A percentile compares a stretch with the other conserved stretches of the same genome.
These are phyloP conservation scores for Pollachius pollachius DNA, from an alignment of 2,113 vertebrate genomes.

Conservation along the genomic window DNA sequence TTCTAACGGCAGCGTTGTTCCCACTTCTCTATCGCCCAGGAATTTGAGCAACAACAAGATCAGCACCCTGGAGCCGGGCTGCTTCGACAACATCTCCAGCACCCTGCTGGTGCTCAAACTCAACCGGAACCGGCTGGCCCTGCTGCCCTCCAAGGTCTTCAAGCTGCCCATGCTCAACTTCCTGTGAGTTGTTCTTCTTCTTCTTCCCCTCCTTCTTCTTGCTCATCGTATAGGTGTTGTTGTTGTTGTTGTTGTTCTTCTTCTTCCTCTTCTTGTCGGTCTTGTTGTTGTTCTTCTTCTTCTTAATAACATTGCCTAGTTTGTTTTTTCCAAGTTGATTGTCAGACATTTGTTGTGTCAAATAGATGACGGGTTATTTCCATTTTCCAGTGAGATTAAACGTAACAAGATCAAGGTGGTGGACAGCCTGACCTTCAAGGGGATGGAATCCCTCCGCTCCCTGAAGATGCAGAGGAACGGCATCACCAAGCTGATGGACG, in stretches of 20 bases:
- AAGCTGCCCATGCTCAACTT: conserved; percentile 88
- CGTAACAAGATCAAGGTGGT: conserved; percentile 92
- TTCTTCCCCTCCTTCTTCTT: neutral
- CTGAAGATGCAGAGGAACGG: conserved; percentile 96
- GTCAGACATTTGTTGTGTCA: neutral
- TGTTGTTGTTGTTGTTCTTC: neutral
- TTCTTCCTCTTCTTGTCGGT: too few species aligned
- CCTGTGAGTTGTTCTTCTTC: conserved; percentile 79
- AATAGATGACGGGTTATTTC: neutral
- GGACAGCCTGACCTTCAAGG: conserved; percentile 96
- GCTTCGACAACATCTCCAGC: conserved; percentile 93
- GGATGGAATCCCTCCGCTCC: conserved; percentile 87
- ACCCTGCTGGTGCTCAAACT: conserved; percentile 90
- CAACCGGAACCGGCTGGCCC: conserved; percentile 87
- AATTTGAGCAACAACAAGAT: conserved; percentile 98
- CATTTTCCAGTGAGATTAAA: conserved; percentile 84
- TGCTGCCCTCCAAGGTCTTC: conserved; percentile 90
- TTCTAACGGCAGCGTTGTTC: conserved; percentile 10
- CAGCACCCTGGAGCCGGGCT: conserved; percentile 86
- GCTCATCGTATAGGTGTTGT: too few species aligned
- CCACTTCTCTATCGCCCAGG: conserved; percentile 65
- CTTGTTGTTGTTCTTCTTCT: neutral
- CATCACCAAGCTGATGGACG: conserved; percentile 92
- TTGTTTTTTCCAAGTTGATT: neutral
- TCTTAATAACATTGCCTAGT: too few species aligned